Conservation (phyloP, 2,797 vertebrate species). For the Denticeps clupeoides region DNA sequence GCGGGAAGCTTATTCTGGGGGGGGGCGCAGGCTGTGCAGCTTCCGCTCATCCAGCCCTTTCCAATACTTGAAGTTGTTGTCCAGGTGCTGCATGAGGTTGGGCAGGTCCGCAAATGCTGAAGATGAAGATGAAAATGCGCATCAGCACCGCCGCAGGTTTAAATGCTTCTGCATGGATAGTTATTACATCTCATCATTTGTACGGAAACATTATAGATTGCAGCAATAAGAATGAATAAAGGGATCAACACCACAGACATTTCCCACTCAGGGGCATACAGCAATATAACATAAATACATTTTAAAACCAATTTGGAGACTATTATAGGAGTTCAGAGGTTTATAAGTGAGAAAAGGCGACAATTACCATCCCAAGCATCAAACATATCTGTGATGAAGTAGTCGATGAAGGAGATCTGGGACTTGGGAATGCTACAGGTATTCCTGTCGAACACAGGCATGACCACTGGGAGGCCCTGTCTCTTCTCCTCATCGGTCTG, state of each 20-base stretch:
- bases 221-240: too few species aligned
- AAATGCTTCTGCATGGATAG: too few species aligned
- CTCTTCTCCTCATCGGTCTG: constrained; percentile 94
- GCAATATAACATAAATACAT: too few species aligned
- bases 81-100: constrained; percentile 90
- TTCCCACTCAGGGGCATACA: too few species aligned
- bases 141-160: too few species aligned
- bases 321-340: too few species aligned
- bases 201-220: too few species aligned
- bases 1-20: constrained; percentile 63
- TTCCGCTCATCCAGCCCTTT: constrained; percentile 83
- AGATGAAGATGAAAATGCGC: constrained; percentile 27
- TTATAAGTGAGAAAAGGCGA: not conserved
- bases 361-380: constrained; percentile 91
- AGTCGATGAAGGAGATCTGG: constrained; percentile 97
- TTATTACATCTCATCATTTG: too few species aligned
- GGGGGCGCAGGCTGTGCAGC: constrained; percentile 75
- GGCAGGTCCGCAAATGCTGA: constrained; percentile 89
- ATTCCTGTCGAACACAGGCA: constrained; percentile 93
- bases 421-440: constrained; percentile 96
- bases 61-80: constrained; percentile 98
- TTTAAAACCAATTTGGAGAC: too few species aligned
- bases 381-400: constrained; percentile 97
- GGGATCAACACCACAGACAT: too few species aligned
- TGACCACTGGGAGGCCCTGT: constrained; percentile 82